Base-by-base conservation (phyloP, 2,113 vertebrate genomes). In the Arothron firmamentum region DNA sequence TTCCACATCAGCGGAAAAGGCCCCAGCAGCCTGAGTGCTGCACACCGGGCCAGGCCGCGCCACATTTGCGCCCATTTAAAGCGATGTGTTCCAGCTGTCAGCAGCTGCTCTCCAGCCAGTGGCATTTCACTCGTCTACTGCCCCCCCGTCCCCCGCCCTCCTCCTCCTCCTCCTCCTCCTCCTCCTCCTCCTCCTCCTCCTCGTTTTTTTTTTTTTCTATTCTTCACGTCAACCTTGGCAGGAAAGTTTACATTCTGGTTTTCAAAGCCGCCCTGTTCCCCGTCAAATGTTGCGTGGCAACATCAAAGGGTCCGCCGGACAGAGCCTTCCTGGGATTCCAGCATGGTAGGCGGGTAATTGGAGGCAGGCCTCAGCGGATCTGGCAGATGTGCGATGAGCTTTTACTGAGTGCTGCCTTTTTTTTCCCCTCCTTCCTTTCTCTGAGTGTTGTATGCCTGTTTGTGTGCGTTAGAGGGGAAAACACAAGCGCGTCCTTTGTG, bases 231-330 rank as follows among this genome's bases (percentile, higher is more conserved):
- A 82, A 89, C 85, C 85, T 87, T 88, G 87, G 82, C 88, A 85
- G 83, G 83, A 78, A 65, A 83, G 87, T 89, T 88, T 85, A 87
- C 82, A 79, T 82, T 84, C 67, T 49, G 79, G 70, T 79, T 85
- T 85, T 87, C 82, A 89, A 88, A 86, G 83, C 84, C 67, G 67
- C 85, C 85, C 89, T 89, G 88, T 83, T 88, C 87, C 85, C 84
- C 70, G 87, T 89, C 89, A 90, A 89, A 85, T 84, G 84, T 86
- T 85, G 88, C 82, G 75, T 86, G 88, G 86, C 86, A 87, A 88
- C 89, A 88, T 90, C 86, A 90, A 88, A 90, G 76, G 84, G 74
- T 84, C 72, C 46, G 85, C 74, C 83, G 87, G 79, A 87, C 88
- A 75, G 82, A 88, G 79, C 67, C 84, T 83, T 85, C 82, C 85